phyloP scores from a whole-genome alignment of 2,113 vertebrate genomes.

The Rhea pennata region DNA sequence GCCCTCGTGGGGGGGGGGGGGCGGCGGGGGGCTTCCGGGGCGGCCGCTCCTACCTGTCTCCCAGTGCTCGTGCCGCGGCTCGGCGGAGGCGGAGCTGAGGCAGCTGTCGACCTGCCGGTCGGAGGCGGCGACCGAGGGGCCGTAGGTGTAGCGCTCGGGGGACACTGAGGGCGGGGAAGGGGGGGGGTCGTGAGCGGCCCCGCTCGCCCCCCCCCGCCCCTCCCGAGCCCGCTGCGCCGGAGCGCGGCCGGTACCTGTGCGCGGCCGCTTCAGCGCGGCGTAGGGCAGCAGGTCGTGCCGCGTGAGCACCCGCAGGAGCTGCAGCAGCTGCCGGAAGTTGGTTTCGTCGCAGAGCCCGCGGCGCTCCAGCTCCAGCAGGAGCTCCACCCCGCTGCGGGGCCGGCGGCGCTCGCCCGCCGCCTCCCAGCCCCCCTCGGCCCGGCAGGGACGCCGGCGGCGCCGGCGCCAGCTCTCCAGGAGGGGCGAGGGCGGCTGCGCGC shows the following conservation, averaged over 20 bases:
- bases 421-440: background rate
- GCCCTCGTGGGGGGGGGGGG: no score
- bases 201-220: no score
- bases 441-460: background rate
- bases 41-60: conserved; percentile 80
- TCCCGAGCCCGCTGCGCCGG: no score
- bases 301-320: conserved; percentile 87
- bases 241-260: conserved; percentile 84
- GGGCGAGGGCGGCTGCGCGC: conserved; percentile 21
- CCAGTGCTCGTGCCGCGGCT: conserved; percentile 72
- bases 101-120: conserved; percentile 55
- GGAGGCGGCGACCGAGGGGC: conserved; percentile 56
- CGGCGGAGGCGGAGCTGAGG: conserved; percentile 24
- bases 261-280: conserved; percentile 83
- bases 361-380: conserved; percentile 87
- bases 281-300: conserved; percentile 89
- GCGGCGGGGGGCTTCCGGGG: no score
- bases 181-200: no score
- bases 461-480: conserved; percentile 74
- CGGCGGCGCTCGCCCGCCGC: conserved; percentile 35
- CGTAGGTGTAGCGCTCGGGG: conserved; percentile 79
- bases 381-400: conserved; percentile 82
- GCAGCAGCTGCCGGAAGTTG: conserved; percentile 83
- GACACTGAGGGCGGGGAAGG: conserved; percentile 76
- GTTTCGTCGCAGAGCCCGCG: conserved; percentile 84